These are phyloP conservation scores for Melieria crassipennis DNA, from an alignment of 2,888 invertebrate genomes.

Conservation along the genomic window DNA sequence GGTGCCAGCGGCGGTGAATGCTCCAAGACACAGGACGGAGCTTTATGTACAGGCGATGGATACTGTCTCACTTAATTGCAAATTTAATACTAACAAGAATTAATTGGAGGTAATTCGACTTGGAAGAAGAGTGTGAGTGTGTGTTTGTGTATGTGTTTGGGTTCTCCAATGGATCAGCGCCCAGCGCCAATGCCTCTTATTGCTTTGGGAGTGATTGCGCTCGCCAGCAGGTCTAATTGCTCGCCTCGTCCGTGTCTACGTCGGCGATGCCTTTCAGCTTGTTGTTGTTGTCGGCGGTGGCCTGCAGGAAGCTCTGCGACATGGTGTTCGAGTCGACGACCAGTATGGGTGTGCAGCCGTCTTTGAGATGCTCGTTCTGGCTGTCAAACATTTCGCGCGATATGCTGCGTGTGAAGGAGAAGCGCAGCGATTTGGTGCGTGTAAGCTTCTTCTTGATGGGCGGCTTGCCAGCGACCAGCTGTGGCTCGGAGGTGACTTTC, in stretches of 20 bases:
- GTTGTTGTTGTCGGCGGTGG: slow-evolving; percentile 54
- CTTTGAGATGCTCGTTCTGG: slow-evolving; percentile 63
- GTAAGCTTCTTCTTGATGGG: slow-evolving; percentile 63
- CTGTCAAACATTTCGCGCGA: slow-evolving; percentile 65
- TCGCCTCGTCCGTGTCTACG: slow-evolving; percentile 64
- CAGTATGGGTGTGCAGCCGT: slow-evolving; percentile 65
- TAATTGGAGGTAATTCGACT: too few species aligned
- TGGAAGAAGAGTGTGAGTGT: not conserved
- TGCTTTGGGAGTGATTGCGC: not conserved
- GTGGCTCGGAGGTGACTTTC: slow-evolving; percentile 52
- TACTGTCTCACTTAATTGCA: too few species aligned
- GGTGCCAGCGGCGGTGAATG: too few species aligned
- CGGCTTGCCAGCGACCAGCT: slow-evolving; percentile 53
- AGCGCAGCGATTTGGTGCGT: slow-evolving; percentile 63
- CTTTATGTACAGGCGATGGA: too few species aligned
- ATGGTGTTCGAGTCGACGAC: slow-evolving; percentile 62
- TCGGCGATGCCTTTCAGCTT: slow-evolving; percentile 60
- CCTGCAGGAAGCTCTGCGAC: slow-evolving; percentile 59
- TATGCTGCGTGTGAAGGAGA: slow-evolving; percentile 66
- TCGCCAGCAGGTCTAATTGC: slow-evolving; percentile 52
- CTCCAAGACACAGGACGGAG: too few species aligned
- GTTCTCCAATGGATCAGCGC: slow-evolving; percentile 5
- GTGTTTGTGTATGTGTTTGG: not conserved
- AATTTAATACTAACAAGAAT: too few species aligned
- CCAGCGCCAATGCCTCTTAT: slow-evolving; percentile 1